Conservation (phyloP, 1,140 invertebrate species). For the Diachasma alloeum region DNA sequence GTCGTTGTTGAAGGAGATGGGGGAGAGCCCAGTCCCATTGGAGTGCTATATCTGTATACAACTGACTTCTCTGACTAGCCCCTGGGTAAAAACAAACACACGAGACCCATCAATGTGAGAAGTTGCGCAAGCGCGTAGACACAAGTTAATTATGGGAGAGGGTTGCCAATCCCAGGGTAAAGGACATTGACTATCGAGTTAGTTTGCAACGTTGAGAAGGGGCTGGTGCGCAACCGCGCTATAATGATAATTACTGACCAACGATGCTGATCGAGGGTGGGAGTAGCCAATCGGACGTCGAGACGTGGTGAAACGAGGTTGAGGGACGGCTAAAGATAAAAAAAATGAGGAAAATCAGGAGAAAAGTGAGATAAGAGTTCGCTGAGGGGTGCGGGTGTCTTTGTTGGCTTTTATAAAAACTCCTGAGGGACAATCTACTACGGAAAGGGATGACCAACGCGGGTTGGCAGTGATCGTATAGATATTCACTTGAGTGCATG, state of each 20-base stretch:
- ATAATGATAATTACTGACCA: constrained; percentile 59
- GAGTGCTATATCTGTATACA: background rate
- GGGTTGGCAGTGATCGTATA: too few species aligned
- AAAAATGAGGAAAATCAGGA: background rate
- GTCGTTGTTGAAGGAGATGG: background rate
- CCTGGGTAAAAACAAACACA: constrained; percentile 7
- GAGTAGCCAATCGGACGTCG: constrained; percentile 33
- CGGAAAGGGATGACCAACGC: background rate
- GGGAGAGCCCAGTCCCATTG: background rate
- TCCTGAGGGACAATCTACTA: background rate
- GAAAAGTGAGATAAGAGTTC: background rate
- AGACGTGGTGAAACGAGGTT: background rate
- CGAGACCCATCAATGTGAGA: constrained; percentile 35
- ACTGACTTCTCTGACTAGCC: background rate
- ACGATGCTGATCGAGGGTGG: constrained; percentile 34
- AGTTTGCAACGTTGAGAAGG: background rate
- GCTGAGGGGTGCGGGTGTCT: background rate
- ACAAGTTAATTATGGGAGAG: constrained; percentile 48
- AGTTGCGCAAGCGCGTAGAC: constrained; percentile 47
- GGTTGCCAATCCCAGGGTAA: constrained; percentile 50
- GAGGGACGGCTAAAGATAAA: constrained; percentile 7
- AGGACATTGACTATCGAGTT: constrained; percentile 25
- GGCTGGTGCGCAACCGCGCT: constrained; percentile 52
- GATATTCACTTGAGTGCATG: background rate
- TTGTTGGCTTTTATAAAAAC: background rate